Evolutionary conservation across 2,113 vertebrate genomes (phyloP).

Genomic region (Elanus axillaris): DNA sequence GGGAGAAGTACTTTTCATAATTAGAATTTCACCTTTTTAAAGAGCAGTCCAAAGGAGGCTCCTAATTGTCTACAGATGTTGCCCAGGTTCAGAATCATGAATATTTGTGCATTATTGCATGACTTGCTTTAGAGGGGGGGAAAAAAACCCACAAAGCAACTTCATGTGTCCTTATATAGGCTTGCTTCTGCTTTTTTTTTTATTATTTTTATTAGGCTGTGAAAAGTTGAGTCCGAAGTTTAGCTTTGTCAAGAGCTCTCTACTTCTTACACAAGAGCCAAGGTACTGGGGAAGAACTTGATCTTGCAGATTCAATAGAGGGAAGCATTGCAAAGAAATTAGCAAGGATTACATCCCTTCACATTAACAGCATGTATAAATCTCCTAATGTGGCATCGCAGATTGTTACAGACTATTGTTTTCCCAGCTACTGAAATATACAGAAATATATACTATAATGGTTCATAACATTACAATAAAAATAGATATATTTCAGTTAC

Average conservation of each 20-base stretch:
- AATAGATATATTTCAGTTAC: conserved; percentile 48
- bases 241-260: neutral
- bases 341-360: neutral
- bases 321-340: neutral
- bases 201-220: neutral
- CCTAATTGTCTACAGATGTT: neutral
- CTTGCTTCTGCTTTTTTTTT: neutral
- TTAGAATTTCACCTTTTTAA: neutral
- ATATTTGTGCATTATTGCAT: neutral
- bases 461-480: conserved; percentile 36
- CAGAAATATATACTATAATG: conserved; percentile 7
- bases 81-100: neutral
- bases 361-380: neutral
- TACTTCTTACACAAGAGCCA: no score
- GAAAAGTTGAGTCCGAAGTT: neutral
- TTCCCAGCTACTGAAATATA: neutral
- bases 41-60: neutral
- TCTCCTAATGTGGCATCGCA: neutral
- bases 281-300: no score
- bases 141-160: neutral
- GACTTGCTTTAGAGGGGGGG: neutral
- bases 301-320: neutral
- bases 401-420: neutral
- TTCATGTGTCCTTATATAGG: neutral
- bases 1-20: neutral